Percentiles rank a stretch among this genome's conserved stretches.
phyloP scores from a whole-genome alignment of 2,888 invertebrate species.

The Cosmopolites sordidus region DNA sequence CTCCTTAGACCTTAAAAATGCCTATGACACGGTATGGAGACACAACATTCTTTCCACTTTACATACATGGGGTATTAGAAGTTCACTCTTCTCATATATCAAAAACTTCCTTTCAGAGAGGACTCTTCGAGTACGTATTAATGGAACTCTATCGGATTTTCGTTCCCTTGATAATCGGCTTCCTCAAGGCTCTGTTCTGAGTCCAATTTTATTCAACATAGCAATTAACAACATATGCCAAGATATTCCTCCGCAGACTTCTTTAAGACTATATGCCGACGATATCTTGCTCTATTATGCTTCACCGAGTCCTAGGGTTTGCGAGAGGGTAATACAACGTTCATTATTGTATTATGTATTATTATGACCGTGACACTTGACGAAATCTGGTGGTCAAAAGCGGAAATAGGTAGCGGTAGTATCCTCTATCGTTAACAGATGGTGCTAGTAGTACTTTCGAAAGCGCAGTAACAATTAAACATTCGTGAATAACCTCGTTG shows the following conservation, averaged over 20 bases:
- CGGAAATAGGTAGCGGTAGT: too few species aligned
- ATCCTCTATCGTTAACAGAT: too few species aligned
- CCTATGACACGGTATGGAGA: not conserved
- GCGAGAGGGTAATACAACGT: too few species aligned
- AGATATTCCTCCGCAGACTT: not conserved
- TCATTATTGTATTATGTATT: too few species aligned
- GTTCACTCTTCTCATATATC: not conserved
- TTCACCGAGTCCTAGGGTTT: too few species aligned
- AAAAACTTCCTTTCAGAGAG: not conserved
- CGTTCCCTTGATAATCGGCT: not conserved
- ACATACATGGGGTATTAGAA: not conserved
- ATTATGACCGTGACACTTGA: too few species aligned
- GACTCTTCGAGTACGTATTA: not conserved
- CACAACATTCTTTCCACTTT: not conserved
- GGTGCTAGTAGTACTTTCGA: too few species aligned
- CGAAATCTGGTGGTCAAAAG: too few species aligned
- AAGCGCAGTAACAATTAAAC: too few species aligned
- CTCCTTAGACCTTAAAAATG: not conserved
- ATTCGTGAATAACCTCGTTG: too few species aligned
- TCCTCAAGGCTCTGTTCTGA: not conserved
- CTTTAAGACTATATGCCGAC: not conserved
- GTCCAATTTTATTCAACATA: not conserved
- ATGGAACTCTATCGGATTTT: not conserved
- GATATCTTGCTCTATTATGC: not conserved
- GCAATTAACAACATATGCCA: not conserved